phyloP scores from a whole-genome alignment of 2,113 vertebrate genomes.

The Oreochromis tanganicae region DNA sequence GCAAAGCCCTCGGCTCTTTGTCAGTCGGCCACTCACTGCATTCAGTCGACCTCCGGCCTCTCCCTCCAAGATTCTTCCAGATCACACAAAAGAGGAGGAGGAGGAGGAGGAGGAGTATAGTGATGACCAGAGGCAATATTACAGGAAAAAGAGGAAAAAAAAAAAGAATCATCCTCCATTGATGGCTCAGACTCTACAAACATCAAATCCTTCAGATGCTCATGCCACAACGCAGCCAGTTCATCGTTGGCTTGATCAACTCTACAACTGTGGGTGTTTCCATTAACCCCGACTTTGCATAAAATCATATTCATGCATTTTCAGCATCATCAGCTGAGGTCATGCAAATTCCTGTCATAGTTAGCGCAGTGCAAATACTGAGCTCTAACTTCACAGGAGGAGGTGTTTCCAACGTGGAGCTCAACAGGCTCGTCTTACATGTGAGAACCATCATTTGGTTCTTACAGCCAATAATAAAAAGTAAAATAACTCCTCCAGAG shows the following conservation, averaged over 20 bases:
- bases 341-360: not conserved
- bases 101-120: not conserved
- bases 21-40: not conserved
- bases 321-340: not conserved
- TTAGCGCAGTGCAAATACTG: not conserved
- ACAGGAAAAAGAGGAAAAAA: not conserved
- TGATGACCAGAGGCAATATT: not conserved
- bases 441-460: not conserved
- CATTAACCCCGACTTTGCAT: not conserved
- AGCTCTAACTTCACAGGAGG: not conserved
- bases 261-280: not conserved
- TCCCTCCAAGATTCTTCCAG: not conserved
- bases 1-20: not conserved
- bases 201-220: not conserved
- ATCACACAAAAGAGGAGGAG: not conserved
- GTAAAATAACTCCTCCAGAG: not conserved
- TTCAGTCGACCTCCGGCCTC: not conserved
- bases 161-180: not conserved
- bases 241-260: not conserved
- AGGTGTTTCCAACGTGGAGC: not conserved
- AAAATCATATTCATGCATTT: not conserved
- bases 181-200: not conserved
- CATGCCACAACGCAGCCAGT: not conserved
- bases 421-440: not conserved
- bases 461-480: not conserved